Evolutionary conservation across 1,140 invertebrate genomes (phyloP).

Genomic region (Chrysopa pallens): DNA sequence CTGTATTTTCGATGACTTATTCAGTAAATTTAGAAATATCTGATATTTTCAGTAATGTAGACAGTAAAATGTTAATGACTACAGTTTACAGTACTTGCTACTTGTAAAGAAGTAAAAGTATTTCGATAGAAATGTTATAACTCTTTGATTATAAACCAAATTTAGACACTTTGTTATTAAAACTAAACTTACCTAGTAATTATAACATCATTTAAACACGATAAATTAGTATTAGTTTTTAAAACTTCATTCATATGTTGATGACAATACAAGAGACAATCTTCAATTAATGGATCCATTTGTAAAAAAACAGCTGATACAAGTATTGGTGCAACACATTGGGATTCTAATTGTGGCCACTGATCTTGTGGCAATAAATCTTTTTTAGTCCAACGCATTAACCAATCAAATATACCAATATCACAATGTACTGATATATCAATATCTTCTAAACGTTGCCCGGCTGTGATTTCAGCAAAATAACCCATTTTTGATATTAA

Average conservation of each 20-base stretch:
- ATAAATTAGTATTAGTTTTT: slow-evolving; percentile 55
- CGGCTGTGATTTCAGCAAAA: slow-evolving; percentile 73
- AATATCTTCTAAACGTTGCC: slow-evolving; percentile 79
- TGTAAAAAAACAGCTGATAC: slow-evolving; percentile 87
- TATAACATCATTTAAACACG: slow-evolving; percentile 63
- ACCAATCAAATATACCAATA: slow-evolving; percentile 83
- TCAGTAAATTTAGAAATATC: too few species aligned
- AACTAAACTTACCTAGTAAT: slow-evolving; percentile 35
- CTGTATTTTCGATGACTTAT: too few species aligned
- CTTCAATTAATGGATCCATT: slow-evolving; percentile 73
- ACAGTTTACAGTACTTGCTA: too few species aligned
- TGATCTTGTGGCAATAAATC: slow-evolving; percentile 42
- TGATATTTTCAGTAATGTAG: too few species aligned
- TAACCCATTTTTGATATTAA: slow-evolving; percentile 85
- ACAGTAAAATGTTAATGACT: too few species aligned
- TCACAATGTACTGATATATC: slow-evolving; percentile 94
- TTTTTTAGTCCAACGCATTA: slow-evolving; percentile 86
- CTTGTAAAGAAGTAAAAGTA: too few species aligned
- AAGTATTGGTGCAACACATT: slow-evolving; percentile 76
- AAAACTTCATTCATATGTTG: slow-evolving; percentile 64
- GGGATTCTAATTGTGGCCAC: slow-evolving; percentile 57
- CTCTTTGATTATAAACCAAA: too few species aligned
- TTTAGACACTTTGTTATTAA: too few species aligned
- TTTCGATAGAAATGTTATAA: too few species aligned
- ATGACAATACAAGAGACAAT: slow-evolving; percentile 65